phyloP scores from a whole-genome alignment of 2,888 invertebrate species.

The Nephrotoma flavescens region DNA sequence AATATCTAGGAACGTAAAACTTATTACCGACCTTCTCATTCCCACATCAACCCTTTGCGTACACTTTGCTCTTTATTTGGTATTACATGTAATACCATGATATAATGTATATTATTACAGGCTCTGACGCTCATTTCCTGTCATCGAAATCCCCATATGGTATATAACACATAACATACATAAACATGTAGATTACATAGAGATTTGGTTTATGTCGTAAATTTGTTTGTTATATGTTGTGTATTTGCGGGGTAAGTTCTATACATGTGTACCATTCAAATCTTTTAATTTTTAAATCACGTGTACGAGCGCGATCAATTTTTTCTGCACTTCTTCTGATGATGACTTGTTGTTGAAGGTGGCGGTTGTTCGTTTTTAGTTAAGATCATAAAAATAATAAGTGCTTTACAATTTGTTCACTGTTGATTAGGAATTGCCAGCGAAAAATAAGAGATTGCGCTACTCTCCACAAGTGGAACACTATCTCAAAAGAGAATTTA shows the following conservation, averaged over 20 bases:
- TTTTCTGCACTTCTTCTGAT: neutral
- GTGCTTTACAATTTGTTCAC: no score
- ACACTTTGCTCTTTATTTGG: neutral
- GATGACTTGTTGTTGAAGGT: neutral
- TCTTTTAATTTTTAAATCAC: neutral
- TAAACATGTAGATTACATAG: neutral
- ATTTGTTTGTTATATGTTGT: neutral
- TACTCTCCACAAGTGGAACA: no score
- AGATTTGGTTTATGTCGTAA: neutral
- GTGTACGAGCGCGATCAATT: neutral
- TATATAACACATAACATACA: neutral
- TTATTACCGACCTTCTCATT: neutral
- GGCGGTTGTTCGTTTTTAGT: no score
- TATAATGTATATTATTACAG: no score
- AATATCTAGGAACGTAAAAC: neutral
- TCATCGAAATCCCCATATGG: neutral
- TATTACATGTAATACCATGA: neutral
- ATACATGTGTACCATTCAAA: neutral
- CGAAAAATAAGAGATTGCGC: no score
- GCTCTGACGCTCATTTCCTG: neutral
- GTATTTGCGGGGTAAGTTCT: neutral
- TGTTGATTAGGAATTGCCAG: no score
- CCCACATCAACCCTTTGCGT: neutral
- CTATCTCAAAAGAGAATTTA: no score
- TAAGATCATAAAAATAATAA: no score